These are phyloP conservation scores for Presbytis comata DNA, from an alignment of 2,797 vertebrate species.

Conservation along the genomic window DNA sequence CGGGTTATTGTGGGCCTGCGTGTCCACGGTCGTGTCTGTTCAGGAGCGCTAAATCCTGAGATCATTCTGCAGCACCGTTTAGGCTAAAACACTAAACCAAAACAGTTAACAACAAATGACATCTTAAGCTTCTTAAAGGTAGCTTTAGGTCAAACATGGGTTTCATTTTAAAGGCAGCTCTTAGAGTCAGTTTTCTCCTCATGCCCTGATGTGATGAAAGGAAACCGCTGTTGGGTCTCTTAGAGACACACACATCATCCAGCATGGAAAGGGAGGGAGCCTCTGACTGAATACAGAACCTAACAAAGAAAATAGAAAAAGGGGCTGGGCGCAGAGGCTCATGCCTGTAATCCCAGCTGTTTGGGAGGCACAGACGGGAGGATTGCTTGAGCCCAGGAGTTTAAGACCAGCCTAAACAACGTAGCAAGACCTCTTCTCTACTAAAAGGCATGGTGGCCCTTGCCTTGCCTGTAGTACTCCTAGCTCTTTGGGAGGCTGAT, in stretches of 20 bases:
- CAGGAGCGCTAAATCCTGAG: not conserved
- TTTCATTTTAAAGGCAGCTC: not conserved
- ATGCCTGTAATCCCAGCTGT: too few species aligned
- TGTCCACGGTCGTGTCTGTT: not conserved
- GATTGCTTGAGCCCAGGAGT: too few species aligned
- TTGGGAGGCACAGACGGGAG: too few species aligned
- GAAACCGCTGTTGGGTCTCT: not conserved
- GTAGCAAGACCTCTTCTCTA: too few species aligned
- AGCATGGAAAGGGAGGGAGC: not conserved
- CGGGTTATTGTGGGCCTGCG: fast-evolving
- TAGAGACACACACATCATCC: not conserved
- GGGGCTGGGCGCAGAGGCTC: not conserved
- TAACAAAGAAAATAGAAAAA: not conserved
- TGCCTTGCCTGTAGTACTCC: too few species aligned
- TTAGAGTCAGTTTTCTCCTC: not conserved
- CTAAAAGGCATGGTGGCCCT: too few species aligned
- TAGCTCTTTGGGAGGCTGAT: too few species aligned
- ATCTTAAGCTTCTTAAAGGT: not conserved
- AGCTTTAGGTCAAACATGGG: not conserved
- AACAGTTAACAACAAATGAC: not conserved
- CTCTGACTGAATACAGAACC: not conserved
- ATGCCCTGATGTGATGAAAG: too few species aligned
- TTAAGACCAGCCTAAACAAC: too few species aligned
- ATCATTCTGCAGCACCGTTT: fast-evolving
- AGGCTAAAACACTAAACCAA: too few species aligned